phyloP scores from a whole-genome alignment of 2,113 vertebrate genomes.

The Aleadryas rufinucha region DNA sequence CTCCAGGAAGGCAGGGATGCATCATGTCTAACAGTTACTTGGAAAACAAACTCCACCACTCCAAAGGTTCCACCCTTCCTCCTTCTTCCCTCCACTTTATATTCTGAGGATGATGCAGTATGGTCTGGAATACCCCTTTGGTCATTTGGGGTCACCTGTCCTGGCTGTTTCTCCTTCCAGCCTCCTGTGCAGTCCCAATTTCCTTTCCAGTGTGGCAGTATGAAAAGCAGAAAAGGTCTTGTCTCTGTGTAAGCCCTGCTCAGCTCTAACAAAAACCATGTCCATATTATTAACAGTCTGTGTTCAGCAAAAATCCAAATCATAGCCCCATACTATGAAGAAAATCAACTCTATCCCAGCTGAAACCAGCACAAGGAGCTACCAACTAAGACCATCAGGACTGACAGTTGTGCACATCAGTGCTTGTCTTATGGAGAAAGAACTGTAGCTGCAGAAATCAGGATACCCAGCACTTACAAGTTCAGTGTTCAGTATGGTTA shows the following conservation, averaged over 20 bases:
- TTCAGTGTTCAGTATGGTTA: neutral
- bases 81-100: no score
- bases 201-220: rapidly evolving
- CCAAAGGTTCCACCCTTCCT: neutral
- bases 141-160: neutral
- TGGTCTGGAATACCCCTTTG: neutral
- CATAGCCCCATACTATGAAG: neutral
- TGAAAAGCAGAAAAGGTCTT: neutral
- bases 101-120: neutral
- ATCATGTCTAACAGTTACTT: rapidly evolving
- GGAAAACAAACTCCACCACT: neutral
- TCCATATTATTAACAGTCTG: neutral
- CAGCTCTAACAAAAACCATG: neutral
- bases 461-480: neutral
- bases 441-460: neutral
- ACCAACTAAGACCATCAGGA: neutral
- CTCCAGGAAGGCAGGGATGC: neutral
- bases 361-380: neutral
- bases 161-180: neutral
- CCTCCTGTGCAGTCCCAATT: neutral
- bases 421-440: neutral
- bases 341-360: neutral
- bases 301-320: neutral
- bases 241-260: neutral
- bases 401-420: neutral